Base-by-base conservation (phyloP, 2,888 invertebrate genomes). In the Ditula angustiorana region DNA sequence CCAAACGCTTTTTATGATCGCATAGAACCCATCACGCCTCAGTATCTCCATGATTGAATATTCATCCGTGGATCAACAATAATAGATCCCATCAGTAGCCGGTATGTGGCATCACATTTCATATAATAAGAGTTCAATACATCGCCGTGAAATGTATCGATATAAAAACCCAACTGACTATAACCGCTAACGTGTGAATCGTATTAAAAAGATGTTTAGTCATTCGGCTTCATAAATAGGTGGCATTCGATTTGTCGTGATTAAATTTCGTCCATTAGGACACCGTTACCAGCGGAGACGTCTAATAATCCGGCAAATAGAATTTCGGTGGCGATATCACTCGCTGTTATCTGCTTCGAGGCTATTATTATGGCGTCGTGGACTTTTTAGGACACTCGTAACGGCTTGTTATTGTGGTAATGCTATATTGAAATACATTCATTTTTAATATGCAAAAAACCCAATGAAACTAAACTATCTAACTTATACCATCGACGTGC, bases 121-220 rank as follows among this genome's bases (percentile, higher is more conserved):
- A 90, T 91, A 92, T 89, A 92, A 91, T 91, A 91, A 89, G 89
- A 88, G 80, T 88, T 89, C 85, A 88, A 92, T 90, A 90, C 89
- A 83, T 87, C 88, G 86, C 92, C 92, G 92, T 92, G 92, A 92
- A 92, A 92, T 90, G 91, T 90, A 83, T 84, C 86, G 88, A 84
- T 86, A 90, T 81, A 92, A 92, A 92, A 92, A 92, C 90, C 90
- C 88, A 89, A 90, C 91, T 89, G 88, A 89, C 88, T 90, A 92
- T 92, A 92, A 90, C 88, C 81, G 88, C 87, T 87, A 89, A 92
- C 92, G 92, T 92, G 92, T 92, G 92, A 92, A 92, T 90, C 91
- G 91, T 92, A 92, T 92, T 91, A 92, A 92, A 92, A 92, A 91
- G 82, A 76, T 92, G 92, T 92, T 88, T 82, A 92, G 92, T 92